Percentiles rank a stretch among this genome's conserved stretches.
phyloP scores from a whole-genome alignment of 1,140 invertebrate genomes.

The Thaumatotibia leucotreta region DNA sequence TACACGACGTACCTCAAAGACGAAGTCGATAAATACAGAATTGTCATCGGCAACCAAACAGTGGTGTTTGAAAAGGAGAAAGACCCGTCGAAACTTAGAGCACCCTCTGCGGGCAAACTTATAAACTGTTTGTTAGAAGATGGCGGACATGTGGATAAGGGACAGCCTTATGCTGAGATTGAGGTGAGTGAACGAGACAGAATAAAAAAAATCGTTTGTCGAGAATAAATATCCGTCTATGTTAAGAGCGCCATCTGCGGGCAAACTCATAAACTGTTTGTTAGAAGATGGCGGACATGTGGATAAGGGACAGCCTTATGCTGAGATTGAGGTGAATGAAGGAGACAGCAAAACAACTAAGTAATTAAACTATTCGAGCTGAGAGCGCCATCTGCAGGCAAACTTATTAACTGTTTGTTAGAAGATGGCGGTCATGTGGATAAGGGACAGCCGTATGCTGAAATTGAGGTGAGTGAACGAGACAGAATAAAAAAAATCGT shows the following conservation, averaged over 20 bases:
- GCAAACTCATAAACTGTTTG: slow-evolving; percentile 92
- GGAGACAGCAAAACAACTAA: no score
- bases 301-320: slow-evolving; percentile 92
- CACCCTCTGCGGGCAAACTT: slow-evolving; percentile 97
- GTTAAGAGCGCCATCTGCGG: no score
- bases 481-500: no score
- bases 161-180: slow-evolving; percentile 97
- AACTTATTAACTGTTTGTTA: no score
- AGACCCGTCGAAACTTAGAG: slow-evolving; percentile 95
- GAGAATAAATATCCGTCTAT: no score
- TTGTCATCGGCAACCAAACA: slow-evolving; percentile 98
- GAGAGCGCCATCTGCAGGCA: no score
- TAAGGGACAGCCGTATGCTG: no score
- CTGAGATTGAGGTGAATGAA: no score
- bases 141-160: slow-evolving; percentile 92
- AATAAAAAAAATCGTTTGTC: no score
- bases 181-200: slow-evolving; percentile 78
- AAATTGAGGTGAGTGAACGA: no score
- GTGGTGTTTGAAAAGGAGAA: slow-evolving; percentile 99
- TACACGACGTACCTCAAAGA: slow-evolving; percentile 99
- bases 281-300: slow-evolving; percentile 98
- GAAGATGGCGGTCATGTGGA: no score
- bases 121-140: slow-evolving; percentile 95
- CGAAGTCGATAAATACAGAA: slow-evolving; percentile 96
- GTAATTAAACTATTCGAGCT: no score